Evolutionary conservation across 2,113 vertebrate genomes (phyloP).

Genomic region (Amphilophus citrinellus): DNA sequence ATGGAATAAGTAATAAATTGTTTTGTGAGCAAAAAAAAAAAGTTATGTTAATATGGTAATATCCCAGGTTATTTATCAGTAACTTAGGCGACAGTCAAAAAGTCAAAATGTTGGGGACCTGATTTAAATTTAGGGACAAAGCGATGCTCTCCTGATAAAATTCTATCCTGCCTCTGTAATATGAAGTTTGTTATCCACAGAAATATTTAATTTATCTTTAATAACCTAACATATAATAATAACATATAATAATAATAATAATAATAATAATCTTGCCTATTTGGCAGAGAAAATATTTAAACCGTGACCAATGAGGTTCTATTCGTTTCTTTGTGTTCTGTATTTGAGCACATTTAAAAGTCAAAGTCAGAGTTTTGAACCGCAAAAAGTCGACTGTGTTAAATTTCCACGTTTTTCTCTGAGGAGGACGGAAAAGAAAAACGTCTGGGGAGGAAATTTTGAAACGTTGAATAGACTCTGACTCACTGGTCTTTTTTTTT

Average conservation of each 20-base stretch:
- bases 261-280: too few species aligned
- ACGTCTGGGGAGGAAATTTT: neutral
- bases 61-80: too few species aligned
- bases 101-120: too few species aligned
- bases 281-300: neutral
- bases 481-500: neutral
- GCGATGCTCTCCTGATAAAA: too few species aligned
- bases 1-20: neutral
- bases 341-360: neutral
- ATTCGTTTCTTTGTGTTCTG: neutral
- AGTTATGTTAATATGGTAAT: too few species aligned
- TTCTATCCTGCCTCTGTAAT: too few species aligned
- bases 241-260: too few species aligned
- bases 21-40: too few species aligned
- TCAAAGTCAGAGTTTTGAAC: neutral
- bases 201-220: neutral
- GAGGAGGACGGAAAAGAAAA: neutral
- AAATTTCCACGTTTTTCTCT: neutral
- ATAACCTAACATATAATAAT: too few species aligned
- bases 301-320: rapidly evolving
- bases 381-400: neutral
- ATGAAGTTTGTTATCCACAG: neutral
- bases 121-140: too few species aligned
- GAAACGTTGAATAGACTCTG: neutral
- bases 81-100: too few species aligned